Evolutionary conservation across 2,888 invertebrate species (phyloP).

Genomic region (Melanophora roralis): DNA sequence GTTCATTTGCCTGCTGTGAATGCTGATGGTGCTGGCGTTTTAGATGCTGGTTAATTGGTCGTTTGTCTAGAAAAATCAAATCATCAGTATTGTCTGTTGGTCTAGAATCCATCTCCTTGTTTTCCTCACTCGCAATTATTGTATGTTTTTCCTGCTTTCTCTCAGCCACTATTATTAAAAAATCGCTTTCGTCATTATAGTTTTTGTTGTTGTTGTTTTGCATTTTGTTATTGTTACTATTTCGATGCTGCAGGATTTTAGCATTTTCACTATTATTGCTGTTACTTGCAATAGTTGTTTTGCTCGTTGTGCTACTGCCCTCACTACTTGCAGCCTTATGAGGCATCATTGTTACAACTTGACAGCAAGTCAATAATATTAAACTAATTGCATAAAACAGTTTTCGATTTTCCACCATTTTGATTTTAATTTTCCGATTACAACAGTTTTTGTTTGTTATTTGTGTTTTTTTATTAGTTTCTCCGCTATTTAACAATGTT

Average conservation of each 20-base stretch:
- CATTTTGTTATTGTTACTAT: conserved; percentile 28
- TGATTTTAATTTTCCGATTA: conserved; percentile 61
- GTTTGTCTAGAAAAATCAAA: conserved; percentile 70
- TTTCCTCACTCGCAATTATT: conserved; percentile 44
- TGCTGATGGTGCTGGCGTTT: conserved; percentile 40
- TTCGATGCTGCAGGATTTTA: conserved; percentile 5
- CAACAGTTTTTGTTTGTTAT: conserved; percentile 17
- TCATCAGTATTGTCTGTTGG: conserved; percentile 68
- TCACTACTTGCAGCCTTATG: conserved; percentile 49
- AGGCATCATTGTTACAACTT: conserved; percentile 60
- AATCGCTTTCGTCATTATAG: conserved; percentile 49
- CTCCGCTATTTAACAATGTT: conserved; percentile 6
- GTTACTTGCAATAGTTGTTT: neutral
- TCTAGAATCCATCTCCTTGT: conserved; percentile 45
- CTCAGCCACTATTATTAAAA: conserved; percentile 60
- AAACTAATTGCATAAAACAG: conserved; percentile 63
- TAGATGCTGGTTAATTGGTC: conserved; percentile 58
- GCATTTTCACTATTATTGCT: conserved; percentile 41
- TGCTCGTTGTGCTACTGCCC: conserved; percentile 5
- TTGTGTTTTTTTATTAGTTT: neutral
- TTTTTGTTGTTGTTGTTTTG: conserved; percentile 31
- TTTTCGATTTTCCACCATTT: conserved; percentile 63
- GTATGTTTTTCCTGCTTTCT: conserved; percentile 47
- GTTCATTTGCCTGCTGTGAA: conserved; percentile 27
- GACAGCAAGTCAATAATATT: conserved; percentile 62